These are phyloP conservation scores for Psammodynastes pulverulentus DNA, from an alignment of 2,113 vertebrate genomes.

Conservation along the genomic window DNA sequence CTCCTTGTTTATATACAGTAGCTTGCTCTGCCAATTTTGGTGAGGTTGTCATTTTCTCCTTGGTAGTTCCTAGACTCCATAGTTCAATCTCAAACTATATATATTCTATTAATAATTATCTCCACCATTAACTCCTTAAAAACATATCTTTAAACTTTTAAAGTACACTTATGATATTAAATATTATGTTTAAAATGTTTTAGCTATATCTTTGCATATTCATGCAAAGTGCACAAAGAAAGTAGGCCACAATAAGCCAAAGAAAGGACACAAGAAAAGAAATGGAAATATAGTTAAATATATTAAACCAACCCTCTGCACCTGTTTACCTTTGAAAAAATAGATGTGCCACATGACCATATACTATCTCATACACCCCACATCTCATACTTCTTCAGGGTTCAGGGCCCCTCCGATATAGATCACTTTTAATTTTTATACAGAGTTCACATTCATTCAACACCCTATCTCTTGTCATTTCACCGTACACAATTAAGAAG, in stretches of 20 bases:
- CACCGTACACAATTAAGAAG: background rate
- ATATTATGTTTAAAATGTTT: background rate
- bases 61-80: background rate
- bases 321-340: background rate
- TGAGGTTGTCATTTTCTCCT: background rate
- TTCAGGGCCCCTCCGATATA: too few relatives aligned
- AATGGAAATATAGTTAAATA: background rate
- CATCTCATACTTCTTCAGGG: background rate
- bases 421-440: background rate
- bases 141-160: constrained; percentile 15
- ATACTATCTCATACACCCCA: background rate
- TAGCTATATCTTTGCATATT: background rate
- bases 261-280: background rate
- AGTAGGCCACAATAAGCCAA: background rate
- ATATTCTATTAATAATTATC: constrained; percentile 15
- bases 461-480: background rate
- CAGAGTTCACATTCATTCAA: background rate
- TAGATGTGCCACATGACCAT: background rate
- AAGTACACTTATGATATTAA: background rate
- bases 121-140: constrained; percentile 50
- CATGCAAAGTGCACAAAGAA: background rate
- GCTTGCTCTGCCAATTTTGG: background rate
- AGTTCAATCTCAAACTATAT: background rate
- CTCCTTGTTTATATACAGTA: background rate
- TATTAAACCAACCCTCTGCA: background rate